These are phyloP conservation scores for Linyphia triangularis DNA, from an alignment of 2,888 invertebrate species.

Conservation along the genomic window DNA sequence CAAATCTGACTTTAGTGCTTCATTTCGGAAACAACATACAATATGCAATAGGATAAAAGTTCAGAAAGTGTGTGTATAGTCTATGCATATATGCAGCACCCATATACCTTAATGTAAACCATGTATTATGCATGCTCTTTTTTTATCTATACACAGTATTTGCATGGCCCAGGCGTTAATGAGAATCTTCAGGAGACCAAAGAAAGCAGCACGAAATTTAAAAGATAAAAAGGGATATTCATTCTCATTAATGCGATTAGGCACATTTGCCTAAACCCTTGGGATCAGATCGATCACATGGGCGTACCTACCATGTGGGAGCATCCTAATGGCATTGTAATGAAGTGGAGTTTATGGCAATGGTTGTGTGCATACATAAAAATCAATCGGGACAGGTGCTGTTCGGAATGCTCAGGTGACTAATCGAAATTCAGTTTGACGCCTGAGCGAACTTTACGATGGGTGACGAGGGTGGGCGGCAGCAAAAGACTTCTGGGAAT, in stretches of 20 bases:
- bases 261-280: slow-evolving; percentile 47
- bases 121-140: slow-evolving; percentile 74
- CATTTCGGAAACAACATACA: slow-evolving; percentile 70
- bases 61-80: slow-evolving; percentile 46
- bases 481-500: not conserved
- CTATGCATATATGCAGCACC: slow-evolving; percentile 74
- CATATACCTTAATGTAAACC: slow-evolving; percentile 67
- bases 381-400: slow-evolving; percentile 62
- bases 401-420: not conserved
- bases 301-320: not conserved
- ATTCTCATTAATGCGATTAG: slow-evolving; percentile 35
- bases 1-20: slow-evolving; percentile 58
- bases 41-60: slow-evolving; percentile 47
- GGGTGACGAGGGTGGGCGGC: not conserved
- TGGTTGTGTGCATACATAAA: slow-evolving; percentile 42
- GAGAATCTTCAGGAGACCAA: slow-evolving; percentile 57
- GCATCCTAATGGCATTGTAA: slow-evolving; percentile 33
- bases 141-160: slow-evolving; percentile 62
- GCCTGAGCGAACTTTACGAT: slow-evolving; percentile 53
- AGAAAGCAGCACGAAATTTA: slow-evolving; percentile 5
- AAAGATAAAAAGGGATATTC: slow-evolving; percentile 1
- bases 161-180: slow-evolving; percentile 69
- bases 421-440: slow-evolving; percentile 44
- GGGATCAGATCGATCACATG: not conserved
- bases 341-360: slow-evolving; percentile 16